Evolutionary conservation across 23 tunicate species (phyloP).

Genomic region (Trididemnum clinides): DNA sequence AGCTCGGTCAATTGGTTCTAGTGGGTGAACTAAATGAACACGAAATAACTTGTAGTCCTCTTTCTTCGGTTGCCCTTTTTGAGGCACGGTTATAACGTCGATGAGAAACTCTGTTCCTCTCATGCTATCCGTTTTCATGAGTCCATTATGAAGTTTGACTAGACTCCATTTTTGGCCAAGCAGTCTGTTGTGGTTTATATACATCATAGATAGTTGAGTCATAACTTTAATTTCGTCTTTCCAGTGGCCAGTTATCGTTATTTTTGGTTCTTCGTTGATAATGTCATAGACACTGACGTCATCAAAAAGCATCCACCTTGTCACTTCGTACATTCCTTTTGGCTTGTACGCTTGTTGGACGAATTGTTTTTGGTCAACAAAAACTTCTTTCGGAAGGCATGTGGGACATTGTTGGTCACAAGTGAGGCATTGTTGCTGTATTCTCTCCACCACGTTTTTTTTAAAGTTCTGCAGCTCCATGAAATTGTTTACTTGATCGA

Average conservation of each 20-base stretch:
- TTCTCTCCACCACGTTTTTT: background rate
- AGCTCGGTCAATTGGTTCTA: slow-evolving; percentile 47
- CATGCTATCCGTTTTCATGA: slow-evolving; percentile 49
- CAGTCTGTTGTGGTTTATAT: slow-evolving; percentile 71
- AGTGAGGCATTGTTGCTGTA: background rate
- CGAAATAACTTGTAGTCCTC: slow-evolving; percentile 50
- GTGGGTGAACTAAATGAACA: slow-evolving; percentile 68
- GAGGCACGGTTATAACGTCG: too few relatives aligned
- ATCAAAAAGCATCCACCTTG: slow-evolving; percentile 77
- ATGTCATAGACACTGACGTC: slow-evolving; percentile 75
- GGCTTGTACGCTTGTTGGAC: slow-evolving; percentile 62
- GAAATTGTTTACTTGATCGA: background rate
- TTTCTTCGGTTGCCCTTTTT: too few relatives aligned
- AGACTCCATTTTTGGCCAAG: slow-evolving; percentile 57
- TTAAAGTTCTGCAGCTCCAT: background rate
- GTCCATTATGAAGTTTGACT: slow-evolving; percentile 60
- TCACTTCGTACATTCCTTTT: slow-evolving; percentile 89
- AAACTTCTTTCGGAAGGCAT: slow-evolving; percentile 13
- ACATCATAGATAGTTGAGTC: slow-evolving; percentile 61
- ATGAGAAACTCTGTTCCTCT: slow-evolving; percentile 81
- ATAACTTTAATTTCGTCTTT: slow-evolving; percentile 74
- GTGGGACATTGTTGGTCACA: background rate
- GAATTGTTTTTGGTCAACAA: too few relatives aligned
- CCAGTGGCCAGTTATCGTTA: slow-evolving; percentile 51
- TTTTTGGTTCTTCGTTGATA: slow-evolving; percentile 82